phyloP scores from a whole-genome alignment of 2,797 vertebrate species.

The Phataginus tetradactyla region DNA sequence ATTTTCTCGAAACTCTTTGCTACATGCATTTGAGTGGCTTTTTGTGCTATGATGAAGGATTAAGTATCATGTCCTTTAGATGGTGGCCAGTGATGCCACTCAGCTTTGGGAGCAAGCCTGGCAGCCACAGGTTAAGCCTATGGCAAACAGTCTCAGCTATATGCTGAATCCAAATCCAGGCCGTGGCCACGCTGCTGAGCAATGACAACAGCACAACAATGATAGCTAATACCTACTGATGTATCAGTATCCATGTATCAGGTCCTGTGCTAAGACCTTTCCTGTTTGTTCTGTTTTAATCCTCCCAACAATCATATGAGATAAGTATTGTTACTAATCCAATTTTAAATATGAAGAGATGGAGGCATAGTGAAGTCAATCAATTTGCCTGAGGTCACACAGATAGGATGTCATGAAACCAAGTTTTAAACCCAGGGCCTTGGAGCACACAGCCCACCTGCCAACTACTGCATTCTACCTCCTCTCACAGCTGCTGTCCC shows the following conservation, averaged over 20 bases:
- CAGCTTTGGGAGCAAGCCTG: neutral
- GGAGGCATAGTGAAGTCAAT: neutral
- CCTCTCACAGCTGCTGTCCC: neutral
- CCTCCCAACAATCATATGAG: neutral
- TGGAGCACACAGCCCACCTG: neutral
- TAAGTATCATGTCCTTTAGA: neutral
- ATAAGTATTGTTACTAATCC: neutral
- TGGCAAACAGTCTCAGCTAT: neutral
- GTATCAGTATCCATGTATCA: neutral
- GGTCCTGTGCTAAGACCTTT: constrained; percentile 3
- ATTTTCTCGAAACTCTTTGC: constrained; percentile 20
- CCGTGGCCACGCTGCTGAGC: neutral
- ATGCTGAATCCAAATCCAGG: neutral
- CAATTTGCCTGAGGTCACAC: neutral
- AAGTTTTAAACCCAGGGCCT: neutral
- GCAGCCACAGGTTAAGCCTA: neutral
- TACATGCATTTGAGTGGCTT: neutral
- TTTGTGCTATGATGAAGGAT: constrained; percentile 23
- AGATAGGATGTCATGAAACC: neutral
- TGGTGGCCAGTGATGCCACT: neutral
- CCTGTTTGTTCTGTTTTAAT: constrained; percentile 24
- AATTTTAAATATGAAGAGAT: constrained; percentile 18
- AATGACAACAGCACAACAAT: rapidly evolving
- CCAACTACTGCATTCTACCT: neutral
- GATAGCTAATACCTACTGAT: neutral